A percentile compares a stretch with the other conserved stretches of the same genome.
Conservation (phyloP, 2,113 vertebrate genomes). For the Barbus barbus region DNA sequence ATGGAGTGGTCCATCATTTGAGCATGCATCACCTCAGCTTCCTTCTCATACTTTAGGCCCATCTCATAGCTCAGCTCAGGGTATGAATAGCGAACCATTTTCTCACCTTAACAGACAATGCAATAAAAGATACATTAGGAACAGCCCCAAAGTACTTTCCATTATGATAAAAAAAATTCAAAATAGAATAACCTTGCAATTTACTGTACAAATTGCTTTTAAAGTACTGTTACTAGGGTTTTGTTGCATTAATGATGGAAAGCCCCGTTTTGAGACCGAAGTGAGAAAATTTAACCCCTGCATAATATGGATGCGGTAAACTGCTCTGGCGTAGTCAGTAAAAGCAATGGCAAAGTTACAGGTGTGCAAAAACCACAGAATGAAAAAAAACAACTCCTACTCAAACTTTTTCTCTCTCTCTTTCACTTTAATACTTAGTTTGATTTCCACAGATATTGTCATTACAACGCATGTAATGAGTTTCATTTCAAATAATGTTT, state of each 20-base stretch:
- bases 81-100: conserved; percentile 89
- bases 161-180: not conserved
- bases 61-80: conserved; percentile 90
- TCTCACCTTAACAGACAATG: conserved; percentile 83
- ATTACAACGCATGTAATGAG: conserved; percentile 16
- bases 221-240: conserved; percentile 52
- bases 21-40: conserved; percentile 90
- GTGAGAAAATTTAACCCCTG: conserved; percentile 76
- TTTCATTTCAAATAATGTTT: not conserved
- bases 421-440: conserved; percentile 61
- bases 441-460: conserved; percentile 50
- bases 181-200: not conserved
- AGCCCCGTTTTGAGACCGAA: conserved; percentile 68
- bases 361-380: conserved; percentile 80
- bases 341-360: conserved; percentile 74
- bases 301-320: conserved; percentile 77
- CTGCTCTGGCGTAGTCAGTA: conserved; percentile 70
- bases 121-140: not conserved
- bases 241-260: conserved; percentile 69
- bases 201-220: not conserved
- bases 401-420: conserved; percentile 61
- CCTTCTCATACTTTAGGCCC: conserved; percentile 91
- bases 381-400: conserved; percentile 71
- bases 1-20: conserved; percentile 99
- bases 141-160: conserved; percentile 8